phyloP scores from a whole-genome alignment of 1,140 invertebrate genomes.

The Mactra quadrangularis region DNA sequence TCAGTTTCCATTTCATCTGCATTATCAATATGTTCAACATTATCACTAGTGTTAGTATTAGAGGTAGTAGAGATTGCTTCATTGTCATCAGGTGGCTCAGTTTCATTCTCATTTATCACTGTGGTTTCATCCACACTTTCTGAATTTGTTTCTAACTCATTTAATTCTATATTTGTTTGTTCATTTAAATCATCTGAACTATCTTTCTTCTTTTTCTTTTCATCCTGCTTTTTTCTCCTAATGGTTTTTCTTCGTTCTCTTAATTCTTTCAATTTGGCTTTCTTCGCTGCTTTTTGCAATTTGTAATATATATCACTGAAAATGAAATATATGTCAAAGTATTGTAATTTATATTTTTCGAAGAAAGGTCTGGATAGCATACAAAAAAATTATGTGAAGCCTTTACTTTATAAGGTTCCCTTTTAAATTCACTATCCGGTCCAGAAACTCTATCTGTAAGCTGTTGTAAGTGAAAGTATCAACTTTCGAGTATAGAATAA shows the following conservation, averaged over 20 bases:
- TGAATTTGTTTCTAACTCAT: background rate
- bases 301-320: slow-evolving; percentile 58
- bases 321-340: too few relatives aligned
- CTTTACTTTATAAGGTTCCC: too few relatives aligned
- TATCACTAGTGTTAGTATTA: background rate
- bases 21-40: background rate
- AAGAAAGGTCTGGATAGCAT: too few relatives aligned
- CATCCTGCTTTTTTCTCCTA: slow-evolving; percentile 21
- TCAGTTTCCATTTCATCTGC: background rate
- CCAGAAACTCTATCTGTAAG: too few relatives aligned
- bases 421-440: too few relatives aligned
- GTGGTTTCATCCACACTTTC: background rate
- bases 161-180: background rate
- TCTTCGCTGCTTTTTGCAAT: slow-evolving; percentile 47
- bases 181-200: background rate
- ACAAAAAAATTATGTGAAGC: too few relatives aligned
- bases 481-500: too few relatives aligned
- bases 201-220: slow-evolving; percentile 14
- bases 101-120: background rate
- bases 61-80: background rate
- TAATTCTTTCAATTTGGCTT: slow-evolving; percentile 17
- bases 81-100: background rate
- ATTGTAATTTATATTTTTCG: too few relatives aligned
- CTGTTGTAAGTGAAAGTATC: too few relatives aligned
- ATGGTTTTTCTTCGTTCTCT: slow-evolving; percentile 41